Percentiles rank a stretch among this genome's conserved stretches.
Evolutionary conservation across 1,140 invertebrate species (phyloP).

Genomic region (Apis laboriosa): DNA sequence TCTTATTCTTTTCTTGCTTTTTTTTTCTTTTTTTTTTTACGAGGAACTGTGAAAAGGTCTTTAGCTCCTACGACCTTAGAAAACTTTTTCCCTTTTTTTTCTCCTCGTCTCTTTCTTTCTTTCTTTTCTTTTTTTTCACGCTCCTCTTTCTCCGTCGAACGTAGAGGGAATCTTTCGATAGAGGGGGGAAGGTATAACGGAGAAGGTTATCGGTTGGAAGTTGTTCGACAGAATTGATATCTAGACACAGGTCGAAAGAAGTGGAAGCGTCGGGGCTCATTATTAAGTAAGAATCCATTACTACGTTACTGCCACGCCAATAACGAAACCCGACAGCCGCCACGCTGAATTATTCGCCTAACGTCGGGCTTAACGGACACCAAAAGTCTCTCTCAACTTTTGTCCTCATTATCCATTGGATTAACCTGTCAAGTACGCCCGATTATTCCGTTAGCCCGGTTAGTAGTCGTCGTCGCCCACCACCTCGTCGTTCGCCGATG

Average conservation of each 20-base stretch:
- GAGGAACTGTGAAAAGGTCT: slow-evolving; percentile 25
- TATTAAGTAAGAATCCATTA: slow-evolving; percentile 65
- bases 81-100: background rate
- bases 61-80: background rate
- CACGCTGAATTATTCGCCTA: slow-evolving; percentile 60
- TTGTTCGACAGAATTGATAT: background rate
- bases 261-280: slow-evolving; percentile 36
- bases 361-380: slow-evolving; percentile 47
- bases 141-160: background rate
- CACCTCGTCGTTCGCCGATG: background rate
- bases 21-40: background rate
- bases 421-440: slow-evolving; percentile 36
- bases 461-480: background rate
- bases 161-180: background rate
- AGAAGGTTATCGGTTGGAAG: background rate
- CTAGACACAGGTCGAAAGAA: slow-evolving; percentile 30
- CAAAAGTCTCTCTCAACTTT: slow-evolving; percentile 47
- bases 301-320: slow-evolving; percentile 47
- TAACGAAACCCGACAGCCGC: slow-evolving; percentile 50
- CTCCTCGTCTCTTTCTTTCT: background rate
- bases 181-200: no score
- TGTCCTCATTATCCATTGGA: slow-evolving; percentile 46
- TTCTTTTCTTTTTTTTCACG: background rate
- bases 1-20: background rate
- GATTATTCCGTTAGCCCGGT: slow-evolving; percentile 40